Evolutionary conservation across 2,113 vertebrate genomes (phyloP).

Genomic region (Meriones unguiculatus): DNA sequence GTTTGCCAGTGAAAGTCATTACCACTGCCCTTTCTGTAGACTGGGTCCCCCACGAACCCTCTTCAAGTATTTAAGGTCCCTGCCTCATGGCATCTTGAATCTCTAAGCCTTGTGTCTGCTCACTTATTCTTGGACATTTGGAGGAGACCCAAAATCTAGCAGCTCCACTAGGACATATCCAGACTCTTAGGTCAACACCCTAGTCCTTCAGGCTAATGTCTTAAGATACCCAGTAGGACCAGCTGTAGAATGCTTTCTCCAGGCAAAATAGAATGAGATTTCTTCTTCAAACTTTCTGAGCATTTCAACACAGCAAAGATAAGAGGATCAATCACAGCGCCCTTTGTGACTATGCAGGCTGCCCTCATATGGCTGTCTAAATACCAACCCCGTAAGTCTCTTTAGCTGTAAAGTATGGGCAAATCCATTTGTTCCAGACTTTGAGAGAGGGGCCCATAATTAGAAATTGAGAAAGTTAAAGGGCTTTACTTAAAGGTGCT

Average conservation of each 20-base stretch:
- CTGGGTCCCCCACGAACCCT: background rate
- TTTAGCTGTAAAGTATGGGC: background rate
- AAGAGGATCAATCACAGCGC: accelerated
- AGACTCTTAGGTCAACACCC: background rate
- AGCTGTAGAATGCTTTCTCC: background rate
- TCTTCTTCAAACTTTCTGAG: background rate
- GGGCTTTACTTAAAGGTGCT: background rate
- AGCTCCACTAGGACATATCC: background rate
- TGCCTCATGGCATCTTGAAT: background rate
- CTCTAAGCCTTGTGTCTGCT: background rate
- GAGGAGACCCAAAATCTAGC: background rate
- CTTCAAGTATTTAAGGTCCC: background rate
- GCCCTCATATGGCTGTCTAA: accelerated
- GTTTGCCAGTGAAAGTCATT: background rate
- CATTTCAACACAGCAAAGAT: background rate
- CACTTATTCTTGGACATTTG: background rate
- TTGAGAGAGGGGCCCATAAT: background rate
- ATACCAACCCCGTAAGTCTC: background rate
- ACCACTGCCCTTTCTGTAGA: background rate
- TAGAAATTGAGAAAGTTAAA: background rate
- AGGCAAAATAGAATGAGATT: background rate
- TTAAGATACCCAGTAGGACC: background rate
- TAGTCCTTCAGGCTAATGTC: background rate
- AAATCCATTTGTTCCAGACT: background rate
- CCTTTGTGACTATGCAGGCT: background rate